Conservation (phyloP, 2,888 invertebrate genomes). For the Pyrochroa serraticornis region DNA sequence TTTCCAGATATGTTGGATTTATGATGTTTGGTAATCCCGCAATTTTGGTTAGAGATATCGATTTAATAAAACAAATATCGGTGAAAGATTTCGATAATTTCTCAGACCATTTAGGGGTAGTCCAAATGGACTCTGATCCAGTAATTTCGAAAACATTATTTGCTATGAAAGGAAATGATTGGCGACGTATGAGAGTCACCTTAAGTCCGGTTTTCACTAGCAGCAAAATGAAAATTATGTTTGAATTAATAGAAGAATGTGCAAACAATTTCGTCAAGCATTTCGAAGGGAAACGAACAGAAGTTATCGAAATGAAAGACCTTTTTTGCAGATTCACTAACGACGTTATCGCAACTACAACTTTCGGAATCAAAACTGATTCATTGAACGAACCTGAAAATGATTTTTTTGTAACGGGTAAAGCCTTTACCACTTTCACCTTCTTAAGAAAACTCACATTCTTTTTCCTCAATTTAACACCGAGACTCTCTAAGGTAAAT, state of each 20-base stretch:
- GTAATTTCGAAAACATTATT: constrained; percentile 57
- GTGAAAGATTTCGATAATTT: constrained; percentile 66
- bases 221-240: constrained; percentile 59
- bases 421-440: constrained; percentile 49
- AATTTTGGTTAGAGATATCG: constrained; percentile 62
- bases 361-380: constrained; percentile 62
- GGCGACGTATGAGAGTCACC: constrained; percentile 56
- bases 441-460: neutral
- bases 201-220: constrained; percentile 58
- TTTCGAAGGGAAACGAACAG: constrained; percentile 26
- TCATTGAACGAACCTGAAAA: constrained; percentile 61
- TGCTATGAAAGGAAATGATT: constrained; percentile 34
- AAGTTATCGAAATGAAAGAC: constrained; percentile 57
- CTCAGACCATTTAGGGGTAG: constrained; percentile 51
- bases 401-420: constrained; percentile 62
- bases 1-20: constrained; percentile 36
- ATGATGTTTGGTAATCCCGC: constrained; percentile 50
- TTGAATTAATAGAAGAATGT: constrained; percentile 47
- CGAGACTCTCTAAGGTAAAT: too few species aligned
- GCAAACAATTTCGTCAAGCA: constrained; percentile 29
- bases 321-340: constrained; percentile 59
- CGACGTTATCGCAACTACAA: constrained; percentile 62
- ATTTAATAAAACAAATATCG: constrained; percentile 63
- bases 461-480: too few species aligned
- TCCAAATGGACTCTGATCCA: constrained; percentile 52